These are phyloP conservation scores for Lasioglossum lativentre DNA, from an alignment of 2,888 invertebrate genomes.

Conservation along the genomic window DNA sequence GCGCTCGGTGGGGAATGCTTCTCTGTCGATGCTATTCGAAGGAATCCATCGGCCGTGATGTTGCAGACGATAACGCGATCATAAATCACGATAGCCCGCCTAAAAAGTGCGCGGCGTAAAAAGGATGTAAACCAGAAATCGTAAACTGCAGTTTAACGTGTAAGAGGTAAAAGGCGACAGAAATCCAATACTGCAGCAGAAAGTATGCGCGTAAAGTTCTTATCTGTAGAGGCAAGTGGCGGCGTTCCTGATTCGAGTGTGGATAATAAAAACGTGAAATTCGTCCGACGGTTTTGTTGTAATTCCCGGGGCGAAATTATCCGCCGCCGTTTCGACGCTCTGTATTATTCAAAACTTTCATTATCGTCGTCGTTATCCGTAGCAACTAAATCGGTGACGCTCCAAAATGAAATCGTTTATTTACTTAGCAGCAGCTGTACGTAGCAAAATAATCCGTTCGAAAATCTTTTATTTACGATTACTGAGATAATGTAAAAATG, in stretches of 20 bases:
- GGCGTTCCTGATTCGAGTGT: constrained; percentile 38
- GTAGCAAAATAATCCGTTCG: too few relatives aligned
- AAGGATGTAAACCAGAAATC: constrained; percentile 58
- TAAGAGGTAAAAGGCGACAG: constrained; percentile 46
- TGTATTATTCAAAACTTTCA: not conserved
- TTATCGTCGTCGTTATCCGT: not conserved
- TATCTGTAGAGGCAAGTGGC: constrained; percentile 43
- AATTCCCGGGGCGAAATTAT: not conserved
- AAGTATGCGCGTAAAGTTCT: constrained; percentile 48
- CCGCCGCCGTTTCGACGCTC: not conserved
- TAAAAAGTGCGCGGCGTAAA: constrained; percentile 48
- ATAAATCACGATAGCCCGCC: constrained; percentile 50
- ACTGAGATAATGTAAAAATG: too few relatives aligned
- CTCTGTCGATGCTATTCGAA: constrained; percentile 34
- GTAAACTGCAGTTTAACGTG: constrained; percentile 57
- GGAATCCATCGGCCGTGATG: constrained; percentile 49
- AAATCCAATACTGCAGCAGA: constrained; percentile 46
- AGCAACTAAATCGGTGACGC: not conserved
- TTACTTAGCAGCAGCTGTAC: too few relatives aligned
- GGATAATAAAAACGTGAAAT: constrained; percentile 29
- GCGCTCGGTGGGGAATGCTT: not conserved
- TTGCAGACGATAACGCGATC: constrained; percentile 52
- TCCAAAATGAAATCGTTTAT: too few relatives aligned
- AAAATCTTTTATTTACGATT: too few relatives aligned
- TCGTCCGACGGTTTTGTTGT: not conserved